These are phyloP conservation scores for Chloroceryle amazona DNA, from an alignment of 2,797 vertebrate genomes.

Conservation along the genomic window DNA sequence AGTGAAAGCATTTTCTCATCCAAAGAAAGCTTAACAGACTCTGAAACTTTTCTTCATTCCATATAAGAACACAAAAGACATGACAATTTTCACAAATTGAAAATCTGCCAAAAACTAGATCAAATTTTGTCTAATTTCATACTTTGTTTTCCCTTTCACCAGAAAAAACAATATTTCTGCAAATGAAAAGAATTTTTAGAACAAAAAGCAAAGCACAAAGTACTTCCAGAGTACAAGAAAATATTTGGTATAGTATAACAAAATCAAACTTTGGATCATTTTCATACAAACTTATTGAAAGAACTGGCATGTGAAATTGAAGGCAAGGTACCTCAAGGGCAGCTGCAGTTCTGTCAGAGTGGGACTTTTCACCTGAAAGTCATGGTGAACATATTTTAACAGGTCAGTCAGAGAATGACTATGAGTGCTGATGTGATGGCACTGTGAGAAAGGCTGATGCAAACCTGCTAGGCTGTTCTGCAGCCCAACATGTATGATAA, in stretches of 20 bases:
- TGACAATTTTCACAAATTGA: background rate
- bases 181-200: background rate
- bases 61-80: background rate
- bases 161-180: background rate
- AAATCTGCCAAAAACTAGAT: background rate
- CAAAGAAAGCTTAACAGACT: background rate
- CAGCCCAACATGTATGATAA: fast-evolving
- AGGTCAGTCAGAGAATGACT: background rate
- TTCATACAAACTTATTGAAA: background rate
- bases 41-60: background rate
- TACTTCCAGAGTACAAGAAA: background rate
- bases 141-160: background rate
- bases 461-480: background rate
- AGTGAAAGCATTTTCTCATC: background rate
- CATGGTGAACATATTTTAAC: background rate
- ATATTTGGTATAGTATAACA: background rate
- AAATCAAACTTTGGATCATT: background rate
- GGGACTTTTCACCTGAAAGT: background rate
- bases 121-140: background rate
- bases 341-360: background rate
- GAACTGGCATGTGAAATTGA: background rate
- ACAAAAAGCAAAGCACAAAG: background rate
- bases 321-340: background rate
- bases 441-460: background rate
- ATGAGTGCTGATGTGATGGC: background rate